Conservation (phyloP, 2,888 invertebrate genomes). For the Dryococelus australis region DNA sequence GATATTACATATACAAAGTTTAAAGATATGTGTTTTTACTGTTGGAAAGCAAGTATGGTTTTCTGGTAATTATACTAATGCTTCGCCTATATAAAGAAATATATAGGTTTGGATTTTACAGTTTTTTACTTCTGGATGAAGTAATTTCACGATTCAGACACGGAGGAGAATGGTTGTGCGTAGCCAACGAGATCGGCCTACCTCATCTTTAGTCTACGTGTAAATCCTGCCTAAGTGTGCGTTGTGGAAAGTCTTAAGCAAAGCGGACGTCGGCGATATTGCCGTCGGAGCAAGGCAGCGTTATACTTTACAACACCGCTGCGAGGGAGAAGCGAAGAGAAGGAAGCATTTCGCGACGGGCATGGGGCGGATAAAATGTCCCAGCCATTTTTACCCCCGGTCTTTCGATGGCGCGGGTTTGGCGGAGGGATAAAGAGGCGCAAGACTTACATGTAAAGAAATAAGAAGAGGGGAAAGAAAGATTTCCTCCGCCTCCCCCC, state of each 20-base stretch:
- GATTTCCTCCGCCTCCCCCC: not conserved
- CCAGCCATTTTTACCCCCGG: not conserved
- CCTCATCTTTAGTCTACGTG: too few species aligned
- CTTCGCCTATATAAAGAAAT: too few species aligned
- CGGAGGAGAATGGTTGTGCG: too few species aligned
- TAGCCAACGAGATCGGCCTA: too few species aligned
- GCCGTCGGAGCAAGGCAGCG: not conserved
- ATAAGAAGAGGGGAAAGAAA: too few species aligned
- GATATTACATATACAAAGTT: too few species aligned
- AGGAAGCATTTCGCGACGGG: not conserved
- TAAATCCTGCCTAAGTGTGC: not conserved
- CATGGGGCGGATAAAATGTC: not conserved
- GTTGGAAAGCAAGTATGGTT: too few species aligned
- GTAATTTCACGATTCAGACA: too few species aligned
- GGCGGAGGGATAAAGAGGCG: not conserved
- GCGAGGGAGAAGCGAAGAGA: not conserved
- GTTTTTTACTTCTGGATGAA: too few species aligned
- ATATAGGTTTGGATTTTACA: too few species aligned
- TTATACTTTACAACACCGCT: not conserved
- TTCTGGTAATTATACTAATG: too few species aligned
- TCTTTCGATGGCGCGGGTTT: not conserved
- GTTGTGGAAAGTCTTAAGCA: not conserved
- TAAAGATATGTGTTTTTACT: too few species aligned
- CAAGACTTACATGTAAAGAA: not conserved
- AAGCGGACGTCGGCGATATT: not conserved